phyloP scores from a whole-genome alignment of 1,140 invertebrate genomes.

The Asbolus verrucosus region DNA sequence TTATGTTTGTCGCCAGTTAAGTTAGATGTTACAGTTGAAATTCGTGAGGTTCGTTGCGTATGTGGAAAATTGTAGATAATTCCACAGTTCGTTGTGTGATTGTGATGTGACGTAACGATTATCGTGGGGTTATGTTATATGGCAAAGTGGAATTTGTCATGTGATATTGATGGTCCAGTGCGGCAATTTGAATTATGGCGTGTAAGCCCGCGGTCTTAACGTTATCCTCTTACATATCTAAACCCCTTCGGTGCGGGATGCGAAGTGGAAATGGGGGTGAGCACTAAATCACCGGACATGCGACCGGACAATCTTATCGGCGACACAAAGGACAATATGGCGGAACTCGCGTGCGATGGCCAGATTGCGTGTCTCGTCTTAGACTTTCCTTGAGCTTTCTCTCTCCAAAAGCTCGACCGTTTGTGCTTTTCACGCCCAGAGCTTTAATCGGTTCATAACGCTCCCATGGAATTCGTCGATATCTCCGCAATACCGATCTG shows the following conservation, averaged over 20 bases:
- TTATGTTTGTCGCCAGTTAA: no score
- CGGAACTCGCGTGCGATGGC: constrained; percentile 62
- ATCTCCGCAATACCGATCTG: constrained; percentile 32
- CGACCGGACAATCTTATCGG: constrained; percentile 63
- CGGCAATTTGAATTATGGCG: constrained; percentile 9
- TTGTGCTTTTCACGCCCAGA: constrained; percentile 54
- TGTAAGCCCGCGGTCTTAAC: neutral
- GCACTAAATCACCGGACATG: constrained; percentile 59
- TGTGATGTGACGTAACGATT: no score
- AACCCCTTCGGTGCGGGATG: constrained; percentile 13
- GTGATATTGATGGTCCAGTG: constrained; percentile 13
- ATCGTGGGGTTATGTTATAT: neutral
- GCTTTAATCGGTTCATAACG: no score
- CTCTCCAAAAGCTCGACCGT: constrained; percentile 44
- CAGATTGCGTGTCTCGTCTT: constrained; percentile 58
- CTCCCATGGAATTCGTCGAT: constrained; percentile 20
- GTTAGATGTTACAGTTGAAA: no score
- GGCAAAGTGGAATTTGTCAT: neutral
- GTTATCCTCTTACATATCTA: constrained; percentile 38
- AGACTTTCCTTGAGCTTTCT: constrained; percentile 21
- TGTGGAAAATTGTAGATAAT: no score
- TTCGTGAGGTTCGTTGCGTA: no score
- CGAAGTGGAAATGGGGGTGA: constrained; percentile 39
- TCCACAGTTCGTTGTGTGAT: no score
- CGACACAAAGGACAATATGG: constrained; percentile 62